These are phyloP conservation scores for Cyphomyrus plagiostoma DNA, from an alignment of 2,113 vertebrate genomes.

Conservation along the genomic window DNA sequence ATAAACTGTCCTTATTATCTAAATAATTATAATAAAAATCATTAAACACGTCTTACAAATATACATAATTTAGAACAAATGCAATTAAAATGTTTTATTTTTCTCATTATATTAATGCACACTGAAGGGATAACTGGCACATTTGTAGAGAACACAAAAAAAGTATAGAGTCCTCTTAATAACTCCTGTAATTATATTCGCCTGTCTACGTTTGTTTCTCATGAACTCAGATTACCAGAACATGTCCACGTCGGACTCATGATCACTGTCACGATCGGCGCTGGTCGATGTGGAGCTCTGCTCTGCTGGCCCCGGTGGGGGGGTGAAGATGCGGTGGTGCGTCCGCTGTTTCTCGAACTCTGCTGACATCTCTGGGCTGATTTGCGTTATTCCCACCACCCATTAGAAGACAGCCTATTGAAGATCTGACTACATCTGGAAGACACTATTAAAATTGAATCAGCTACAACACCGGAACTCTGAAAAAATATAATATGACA, in stretches of 20 bases:
- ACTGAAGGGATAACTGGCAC: neutral
- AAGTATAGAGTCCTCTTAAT: neutral
- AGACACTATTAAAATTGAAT: neutral
- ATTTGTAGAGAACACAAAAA: neutral
- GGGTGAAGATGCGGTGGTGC: neutral
- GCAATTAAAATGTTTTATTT: neutral
- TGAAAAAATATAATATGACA: neutral
- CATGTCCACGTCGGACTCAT: conserved; percentile 19
- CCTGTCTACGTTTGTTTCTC: neutral
- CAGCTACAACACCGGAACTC: neutral
- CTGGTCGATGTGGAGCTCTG: neutral
- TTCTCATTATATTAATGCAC: neutral
- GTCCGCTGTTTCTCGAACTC: neutral
- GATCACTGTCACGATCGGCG: neutral
- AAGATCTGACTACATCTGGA: neutral
- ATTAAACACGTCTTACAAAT: neutral
- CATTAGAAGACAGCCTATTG: neutral
- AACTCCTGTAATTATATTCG: neutral
- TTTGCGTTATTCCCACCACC: neutral
- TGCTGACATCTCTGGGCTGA: neutral
- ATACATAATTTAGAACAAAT: neutral
- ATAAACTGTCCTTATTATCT: neutral
- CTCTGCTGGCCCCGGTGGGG: neutral
- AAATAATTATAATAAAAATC: neutral
- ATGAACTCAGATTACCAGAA: neutral